Evolutionary conservation across 2,888 invertebrate species (phyloP).

Genomic region (Osmoderma eremita): DNA sequence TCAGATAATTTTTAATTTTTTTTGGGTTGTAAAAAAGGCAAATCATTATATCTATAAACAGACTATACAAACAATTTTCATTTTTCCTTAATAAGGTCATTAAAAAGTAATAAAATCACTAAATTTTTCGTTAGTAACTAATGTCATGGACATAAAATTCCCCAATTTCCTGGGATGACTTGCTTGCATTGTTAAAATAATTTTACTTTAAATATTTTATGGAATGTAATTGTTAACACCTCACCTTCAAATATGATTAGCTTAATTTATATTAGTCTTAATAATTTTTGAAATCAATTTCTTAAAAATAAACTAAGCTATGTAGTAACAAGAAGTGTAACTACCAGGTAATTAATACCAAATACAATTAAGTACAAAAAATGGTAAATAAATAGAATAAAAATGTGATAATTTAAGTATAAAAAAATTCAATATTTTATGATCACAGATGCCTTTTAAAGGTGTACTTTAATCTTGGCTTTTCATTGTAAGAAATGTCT

Average conservation of each 20-base stretch:
- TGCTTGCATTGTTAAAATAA: neutral
- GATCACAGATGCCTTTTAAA: constrained; percentile 36
- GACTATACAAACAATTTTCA: no score
- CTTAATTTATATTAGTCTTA: no score
- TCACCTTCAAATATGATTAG: no score
- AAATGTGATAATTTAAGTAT: constrained; percentile 2
- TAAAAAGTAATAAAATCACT: neutral
- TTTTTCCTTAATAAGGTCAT: neutral
- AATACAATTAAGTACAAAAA: constrained; percentile 12
- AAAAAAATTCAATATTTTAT: constrained; percentile 28
- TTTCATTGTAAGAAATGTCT: neutral
- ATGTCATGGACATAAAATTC: constrained; percentile 1
- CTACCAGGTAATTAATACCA: constrained; percentile 9
- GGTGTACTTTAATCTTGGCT: neutral
- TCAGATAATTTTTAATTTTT: no score
- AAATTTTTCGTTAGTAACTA: neutral
- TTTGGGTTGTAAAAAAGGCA: no score
- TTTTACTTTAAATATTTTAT: no score
- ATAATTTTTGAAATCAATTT: no score
- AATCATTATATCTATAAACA: no score
- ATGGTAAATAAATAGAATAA: constrained; percentile 17
- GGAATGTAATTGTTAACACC: no score
- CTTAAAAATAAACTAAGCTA: neutral
- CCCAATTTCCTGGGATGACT: neutral
- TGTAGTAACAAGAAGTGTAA: neutral